Base-by-base conservation (phyloP, 2,113 vertebrate species). In the Heteronetta atricapilla region DNA sequence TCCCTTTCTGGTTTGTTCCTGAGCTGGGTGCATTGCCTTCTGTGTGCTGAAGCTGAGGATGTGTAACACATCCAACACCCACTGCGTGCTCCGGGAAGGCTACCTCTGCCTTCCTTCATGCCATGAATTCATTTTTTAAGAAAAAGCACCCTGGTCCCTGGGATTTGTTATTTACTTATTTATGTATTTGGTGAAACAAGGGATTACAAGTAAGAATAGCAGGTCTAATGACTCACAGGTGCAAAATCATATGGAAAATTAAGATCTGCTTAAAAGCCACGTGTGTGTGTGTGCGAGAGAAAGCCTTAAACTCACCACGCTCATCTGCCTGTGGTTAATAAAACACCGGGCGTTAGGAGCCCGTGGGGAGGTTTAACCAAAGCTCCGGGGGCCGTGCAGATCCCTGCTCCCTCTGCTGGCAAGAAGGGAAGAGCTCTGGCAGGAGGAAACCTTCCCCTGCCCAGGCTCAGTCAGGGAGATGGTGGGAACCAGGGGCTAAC, bases 361-460 rank as follows among this genome's bases (percentile, higher is more conserved):
- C 64, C 36, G 21, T 2, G 11, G 52, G 16, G 66, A 84, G 73
- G 59, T 34, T 84, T 79, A 77, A 67, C 58, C 40, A 60, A 72
- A 69, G 78, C 93, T 63, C 38, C 22, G 33, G 88, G 84, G 67
- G 72, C 33, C 21, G 56, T 2, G 58, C 60, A 75, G 60, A 2
- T 55, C 26, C 15, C 72, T 91, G 93, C 88, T 96, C 93, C 89
- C 89, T 78, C 93, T 97, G 85, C 92, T 74, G 90, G 94, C 22
- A 33, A 16, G n/a, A n/a, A n/a, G 53, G 66, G 74, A 62, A 90
- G 78, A 94, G 81, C 53, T 33, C 18, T 4, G 11, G 56, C 9
- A 5, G 42, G 0, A 40, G 1, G 55, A 62, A 1, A 1, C 14
- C 25, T 16, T 48, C 17, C 7, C 50, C 26, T 25, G 11, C 59